phyloP scores from a whole-genome alignment of 2,888 invertebrate genomes.

The Drosophila siamana region DNA sequence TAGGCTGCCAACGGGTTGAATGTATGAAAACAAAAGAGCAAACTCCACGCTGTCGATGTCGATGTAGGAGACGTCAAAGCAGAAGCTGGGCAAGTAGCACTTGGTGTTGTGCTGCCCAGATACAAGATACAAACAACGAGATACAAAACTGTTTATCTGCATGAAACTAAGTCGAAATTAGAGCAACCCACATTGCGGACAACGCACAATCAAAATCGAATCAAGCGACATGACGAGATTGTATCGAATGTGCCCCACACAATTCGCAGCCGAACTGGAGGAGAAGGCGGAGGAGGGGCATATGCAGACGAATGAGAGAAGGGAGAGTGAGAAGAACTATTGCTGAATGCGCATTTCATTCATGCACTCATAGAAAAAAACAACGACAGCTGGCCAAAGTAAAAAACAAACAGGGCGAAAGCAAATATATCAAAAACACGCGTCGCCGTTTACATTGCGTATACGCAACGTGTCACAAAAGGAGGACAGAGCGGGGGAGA shows the following conservation, averaged over 20 bases:
- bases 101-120: conserved; percentile 21
- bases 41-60: conserved; percentile 29
- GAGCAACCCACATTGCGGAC: conserved; percentile 52
- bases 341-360: conserved; percentile 29
- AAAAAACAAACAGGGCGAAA: not conserved
- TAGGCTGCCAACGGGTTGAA: conserved; percentile 57
- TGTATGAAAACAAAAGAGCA: conserved; percentile 52
- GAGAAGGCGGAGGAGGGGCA: not conserved
- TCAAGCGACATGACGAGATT: conserved; percentile 26
- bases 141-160: conserved; percentile 39
- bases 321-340: not conserved
- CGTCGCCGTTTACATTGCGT: conserved; percentile 45
- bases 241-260: conserved; percentile 10
- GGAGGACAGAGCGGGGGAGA: no score
- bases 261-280: not conserved
- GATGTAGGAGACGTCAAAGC: no score
- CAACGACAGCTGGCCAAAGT: conserved; percentile 8
- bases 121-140: conserved; percentile 33
- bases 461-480: conserved; percentile 61
- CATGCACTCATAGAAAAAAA: conserved; percentile 16
- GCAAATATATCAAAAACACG: conserved; percentile 11
- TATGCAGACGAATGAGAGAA: no score
- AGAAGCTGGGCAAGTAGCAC: conserved; percentile 48
- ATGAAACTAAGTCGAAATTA: conserved; percentile 31
- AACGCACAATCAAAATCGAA: conserved; percentile 31